Evolutionary conservation across 2,797 vertebrate species (phyloP), one percentile per base, ranked within the genome.

Genomic region (Danionella dracula): DNA sequence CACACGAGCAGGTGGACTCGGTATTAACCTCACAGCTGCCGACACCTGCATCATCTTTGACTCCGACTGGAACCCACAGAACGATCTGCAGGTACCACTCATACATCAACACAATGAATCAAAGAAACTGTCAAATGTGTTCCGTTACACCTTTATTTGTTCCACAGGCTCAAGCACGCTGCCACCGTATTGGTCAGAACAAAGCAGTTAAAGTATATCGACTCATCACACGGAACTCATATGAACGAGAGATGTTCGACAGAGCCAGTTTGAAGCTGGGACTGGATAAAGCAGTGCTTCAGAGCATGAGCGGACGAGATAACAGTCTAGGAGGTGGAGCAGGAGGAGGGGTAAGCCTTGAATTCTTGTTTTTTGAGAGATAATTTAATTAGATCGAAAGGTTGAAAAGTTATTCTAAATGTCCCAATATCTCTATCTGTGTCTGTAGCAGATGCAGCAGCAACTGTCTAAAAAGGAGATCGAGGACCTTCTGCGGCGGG

Each of bases 1-100:
- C 70, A 99, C 96, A 46, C 88, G 96, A 82, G 96, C 96, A 19
- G 96, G 96, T 38, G 96, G 96, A 12, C 82, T 99, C 71, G 96
- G 96, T 73, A 99, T 99, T 83, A 99, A 99, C 81, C 83, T 99
- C 70, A 99, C 96, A 23, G 96, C 96, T 56, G 96, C 96, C 45
- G 96, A 99, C 72, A 99, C 96, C 0, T 98, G 95, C 76, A 99
- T 99, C 74, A 99, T 98, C 81, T 99, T 99, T 80, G 96, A 99
- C 88, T 98, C 95, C 23, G 96, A 99, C 84, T 99, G 96, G 96
- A 99, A 99, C 85, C 96, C 96, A 66, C 96, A 99, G 73, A 99
- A 99, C 45, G 96, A 99, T 81, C 90, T 99, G 80, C 96, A 99
- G 94, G 96, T 98, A 45, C 2, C 4, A n/a, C 21, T 57, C 32